phyloP scores from a whole-genome alignment of 2,888 invertebrate species.

The Drosophila longiperda region DNA sequence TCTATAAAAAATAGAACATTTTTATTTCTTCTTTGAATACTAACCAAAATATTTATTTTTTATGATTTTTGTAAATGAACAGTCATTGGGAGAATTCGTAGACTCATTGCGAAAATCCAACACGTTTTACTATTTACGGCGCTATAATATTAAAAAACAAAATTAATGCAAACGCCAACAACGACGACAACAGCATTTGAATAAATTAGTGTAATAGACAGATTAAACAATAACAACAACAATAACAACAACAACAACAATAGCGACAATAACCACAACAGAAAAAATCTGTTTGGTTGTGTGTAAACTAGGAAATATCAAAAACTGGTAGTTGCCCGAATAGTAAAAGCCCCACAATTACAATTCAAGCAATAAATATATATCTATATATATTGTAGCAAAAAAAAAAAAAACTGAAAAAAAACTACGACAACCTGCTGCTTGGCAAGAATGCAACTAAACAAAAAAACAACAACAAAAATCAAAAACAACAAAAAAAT shows the following conservation, averaged over 20 bases:
- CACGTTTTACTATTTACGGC: slow-evolving; percentile 68
- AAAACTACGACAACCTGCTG: slow-evolving; percentile 32
- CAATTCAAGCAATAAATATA: slow-evolving; percentile 54
- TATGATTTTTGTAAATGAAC: slow-evolving; percentile 15
- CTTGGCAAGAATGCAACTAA: slow-evolving; percentile 70
- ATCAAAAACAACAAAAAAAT: slow-evolving; percentile 30
- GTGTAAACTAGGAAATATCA: slow-evolving; percentile 78
- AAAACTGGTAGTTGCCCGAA: slow-evolving; percentile 80
- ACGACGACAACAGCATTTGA: slow-evolving; percentile 69
- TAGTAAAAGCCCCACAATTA: slow-evolving; percentile 79
- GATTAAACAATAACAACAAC: slow-evolving; percentile 59
- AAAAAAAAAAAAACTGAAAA: slow-evolving; percentile 45
- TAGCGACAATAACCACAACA: slow-evolving; percentile 37
- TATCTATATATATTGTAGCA: slow-evolving; percentile 31
- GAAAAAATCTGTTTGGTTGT: slow-evolving; percentile 42
- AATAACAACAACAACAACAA: slow-evolving; percentile 42
- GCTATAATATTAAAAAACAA: slow-evolving; percentile 62
- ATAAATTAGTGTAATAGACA: slow-evolving; percentile 80
- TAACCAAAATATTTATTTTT: neutral
- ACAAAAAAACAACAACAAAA: slow-evolving; percentile 44
- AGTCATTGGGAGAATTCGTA: neutral
- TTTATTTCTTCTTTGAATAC: neutral
- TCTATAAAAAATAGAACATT: neutral
- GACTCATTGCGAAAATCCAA: slow-evolving; percentile 41
- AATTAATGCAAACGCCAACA: slow-evolving; percentile 59